These are phyloP conservation scores for Neoaliturus tenellus DNA, from an alignment of 2,888 invertebrate species.

Conservation along the genomic window DNA sequence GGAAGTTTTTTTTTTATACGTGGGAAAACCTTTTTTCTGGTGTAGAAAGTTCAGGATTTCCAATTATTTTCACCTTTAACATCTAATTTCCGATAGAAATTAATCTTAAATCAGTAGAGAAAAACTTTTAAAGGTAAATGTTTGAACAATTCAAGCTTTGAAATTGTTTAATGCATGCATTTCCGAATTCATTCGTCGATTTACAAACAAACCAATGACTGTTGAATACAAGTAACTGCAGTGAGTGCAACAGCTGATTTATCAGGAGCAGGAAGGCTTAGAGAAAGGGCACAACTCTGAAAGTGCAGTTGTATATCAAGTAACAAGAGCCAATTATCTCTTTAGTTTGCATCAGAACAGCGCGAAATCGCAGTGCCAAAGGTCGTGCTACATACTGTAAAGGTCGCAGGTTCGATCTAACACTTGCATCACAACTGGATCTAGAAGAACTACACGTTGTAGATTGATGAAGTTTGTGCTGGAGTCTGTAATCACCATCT, in stretches of 20 bases:
- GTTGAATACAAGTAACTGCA: background rate
- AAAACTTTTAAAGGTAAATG: too few species aligned
- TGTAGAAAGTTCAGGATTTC: too few species aligned
- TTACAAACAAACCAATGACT: too few species aligned
- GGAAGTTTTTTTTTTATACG: background rate
- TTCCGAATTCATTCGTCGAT: too few species aligned
- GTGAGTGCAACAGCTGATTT: background rate
- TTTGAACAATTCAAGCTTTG: too few species aligned
- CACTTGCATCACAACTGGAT: background rate
- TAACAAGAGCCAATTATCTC: background rate
- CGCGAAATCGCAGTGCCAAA: background rate
- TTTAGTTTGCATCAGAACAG: slow-evolving; percentile 14
- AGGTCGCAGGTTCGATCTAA: slow-evolving; percentile 1
- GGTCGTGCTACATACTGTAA: background rate
- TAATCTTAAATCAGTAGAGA: too few species aligned
- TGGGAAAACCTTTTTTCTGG: background rate
- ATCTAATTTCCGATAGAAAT: too few species aligned
- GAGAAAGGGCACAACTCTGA: slow-evolving; percentile 2
- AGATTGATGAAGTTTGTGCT: too few species aligned
- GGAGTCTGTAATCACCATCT: too few species aligned
- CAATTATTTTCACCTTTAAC: too few species aligned
- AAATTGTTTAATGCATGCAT: too few species aligned
- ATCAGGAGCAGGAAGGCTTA: background rate
- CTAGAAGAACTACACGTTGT: background rate
- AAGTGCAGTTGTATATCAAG: slow-evolving; percentile 15